Conservation (phyloP, 2,888 invertebrate species). For the Spisula solida region DNA sequence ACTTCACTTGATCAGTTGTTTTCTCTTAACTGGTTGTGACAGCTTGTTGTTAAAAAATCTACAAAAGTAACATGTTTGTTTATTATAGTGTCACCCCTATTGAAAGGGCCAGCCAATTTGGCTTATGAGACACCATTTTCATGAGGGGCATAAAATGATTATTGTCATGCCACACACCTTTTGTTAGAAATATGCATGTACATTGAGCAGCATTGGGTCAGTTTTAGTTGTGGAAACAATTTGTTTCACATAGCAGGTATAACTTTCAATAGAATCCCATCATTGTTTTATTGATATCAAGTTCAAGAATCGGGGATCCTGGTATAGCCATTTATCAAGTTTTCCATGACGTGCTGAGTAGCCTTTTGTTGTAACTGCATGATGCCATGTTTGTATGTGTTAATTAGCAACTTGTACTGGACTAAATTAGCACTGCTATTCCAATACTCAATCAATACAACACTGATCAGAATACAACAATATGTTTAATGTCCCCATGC, state of each 20-base stretch:
- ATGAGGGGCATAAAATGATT: too few species aligned
- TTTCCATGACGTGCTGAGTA: background rate
- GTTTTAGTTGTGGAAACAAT: background rate
- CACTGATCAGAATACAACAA: background rate
- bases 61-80: too few species aligned
- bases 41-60: too few species aligned
- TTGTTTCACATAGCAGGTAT: background rate
- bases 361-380: background rate
- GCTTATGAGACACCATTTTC: too few species aligned
- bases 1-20: too few species aligned
- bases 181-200: background rate
- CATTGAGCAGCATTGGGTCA: background rate
- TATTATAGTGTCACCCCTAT: too few species aligned
- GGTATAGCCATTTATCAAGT: background rate
- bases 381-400: constrained; percentile 4
- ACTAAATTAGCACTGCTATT: background rate
- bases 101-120: too few species aligned
- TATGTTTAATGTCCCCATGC: background rate
- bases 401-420: constrained; percentile 5
- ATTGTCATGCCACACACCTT: too few species aligned
- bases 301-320: constrained; percentile 4
- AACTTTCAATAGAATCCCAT: background rate
- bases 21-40: too few species aligned
- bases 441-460: background rate
- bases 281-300: background rate